Base-by-base conservation (phyloP, 2,888 invertebrate genomes). In the Helicoverpa assulta region DNA sequence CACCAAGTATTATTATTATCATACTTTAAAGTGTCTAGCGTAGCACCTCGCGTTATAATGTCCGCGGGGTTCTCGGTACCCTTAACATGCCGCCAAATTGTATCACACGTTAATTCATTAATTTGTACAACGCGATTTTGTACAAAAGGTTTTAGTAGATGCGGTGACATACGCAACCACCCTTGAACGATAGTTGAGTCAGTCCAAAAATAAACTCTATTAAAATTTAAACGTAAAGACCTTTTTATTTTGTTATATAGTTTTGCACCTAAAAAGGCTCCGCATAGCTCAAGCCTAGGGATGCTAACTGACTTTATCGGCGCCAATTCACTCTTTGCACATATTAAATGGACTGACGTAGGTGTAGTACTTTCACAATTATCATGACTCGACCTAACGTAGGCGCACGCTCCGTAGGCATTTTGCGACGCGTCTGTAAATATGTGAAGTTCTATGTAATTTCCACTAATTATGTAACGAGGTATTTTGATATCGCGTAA, bases 361-460 rank as follows among this genome's bases (percentile, higher is more conserved):
- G 54, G 26, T 29, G n/a, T 40, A 18, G 7, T 5, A 12, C 26
- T 8, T 10, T 37, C 37, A 3, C 16, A 3, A 7, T 14, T 58
- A 7, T 43, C n/a, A 33, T 58, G 1, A 54, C 40, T 53, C 21
- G 66, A 47, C 2, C 67, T 3, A 5, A 64, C 10, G n/a, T 51
- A 65, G 6, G 64, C 58, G 19, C 60, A 72, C 5, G 67, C 64
- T 5, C 68, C 68, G 51, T 73, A 73, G 0, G 64, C 64, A 14
- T 5, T 12, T 16, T 68, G 67, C 1, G 67, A 67, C 6, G 62
- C 67, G 16, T 67, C 72, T 0, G 60, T 51, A 21, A 68, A 65
- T 14, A 70, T 57, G 6, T 63, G 63, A 10, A 69, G 10, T 37
- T 67, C 50, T 19, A 5, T 59, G 29, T 59, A 47, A 18, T 37